A percentile compares a stretch with the other conserved stretches of the same genome.
These are phyloP conservation scores for Teleogryllus occipitalis DNA, from an alignment of 1,140 invertebrate species.

Conservation along the genomic window DNA sequence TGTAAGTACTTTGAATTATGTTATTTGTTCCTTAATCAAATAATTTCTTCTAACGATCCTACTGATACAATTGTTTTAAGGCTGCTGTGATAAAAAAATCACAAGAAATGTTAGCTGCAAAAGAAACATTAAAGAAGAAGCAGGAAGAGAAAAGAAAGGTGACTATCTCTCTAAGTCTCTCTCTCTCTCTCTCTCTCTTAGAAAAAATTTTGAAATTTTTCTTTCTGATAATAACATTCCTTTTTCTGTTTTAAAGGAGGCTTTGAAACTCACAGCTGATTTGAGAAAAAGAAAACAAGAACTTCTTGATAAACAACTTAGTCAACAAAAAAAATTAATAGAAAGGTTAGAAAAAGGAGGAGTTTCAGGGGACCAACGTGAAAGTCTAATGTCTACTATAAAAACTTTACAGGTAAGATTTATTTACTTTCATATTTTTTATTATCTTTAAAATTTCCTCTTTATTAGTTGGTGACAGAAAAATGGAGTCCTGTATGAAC, in stretches of 20 bases:
- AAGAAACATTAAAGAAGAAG: conserved; percentile 53
- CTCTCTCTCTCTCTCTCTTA: too few species aligned
- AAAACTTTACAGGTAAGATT: conserved; percentile 52
- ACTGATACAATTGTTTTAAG: not conserved
- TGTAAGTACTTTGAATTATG: conserved; percentile 20
- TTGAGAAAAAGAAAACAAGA: conserved; percentile 68
- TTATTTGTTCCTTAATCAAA: not conserved
- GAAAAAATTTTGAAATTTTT: too few species aligned
- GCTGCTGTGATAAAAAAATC: conserved; percentile 39
- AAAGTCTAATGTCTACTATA: conserved; percentile 59
- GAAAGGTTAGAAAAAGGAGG: conserved; percentile 61
- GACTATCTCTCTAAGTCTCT: not conserved
- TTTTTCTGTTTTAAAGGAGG: conserved; percentile 41
- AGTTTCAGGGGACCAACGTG: conserved; percentile 46
- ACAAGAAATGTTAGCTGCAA: conserved; percentile 50
- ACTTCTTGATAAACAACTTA: conserved; percentile 66
- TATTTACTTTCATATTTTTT: too few species aligned
- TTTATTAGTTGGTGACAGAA: too few species aligned
- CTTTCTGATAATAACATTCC: too few species aligned
- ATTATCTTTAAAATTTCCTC: too few species aligned
- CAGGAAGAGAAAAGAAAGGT: conserved; percentile 52
- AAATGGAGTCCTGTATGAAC: too few species aligned
- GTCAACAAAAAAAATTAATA: conserved; percentile 66
- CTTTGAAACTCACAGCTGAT: conserved; percentile 60
- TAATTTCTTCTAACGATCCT: not conserved